These are phyloP conservation scores for Drosophila erecta DNA, from an alignment of 1,140 invertebrate species.

Conservation along the genomic window DNA sequence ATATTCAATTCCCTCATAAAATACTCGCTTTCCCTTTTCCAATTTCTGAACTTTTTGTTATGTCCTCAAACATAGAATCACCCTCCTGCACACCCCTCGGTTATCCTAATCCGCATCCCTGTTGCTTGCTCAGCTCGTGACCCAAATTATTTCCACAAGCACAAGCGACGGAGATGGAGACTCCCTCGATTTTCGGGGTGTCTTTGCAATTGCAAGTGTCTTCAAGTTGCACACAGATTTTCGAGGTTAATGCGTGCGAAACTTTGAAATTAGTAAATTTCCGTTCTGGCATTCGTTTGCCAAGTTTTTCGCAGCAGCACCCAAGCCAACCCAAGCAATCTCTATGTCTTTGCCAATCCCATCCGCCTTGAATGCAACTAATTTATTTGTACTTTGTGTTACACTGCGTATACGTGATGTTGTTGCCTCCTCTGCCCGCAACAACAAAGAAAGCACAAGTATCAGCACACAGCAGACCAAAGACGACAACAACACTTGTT, in stretches of 20 bases:
- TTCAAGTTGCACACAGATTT: slow-evolving; percentile 76
- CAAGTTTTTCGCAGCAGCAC: slow-evolving; percentile 37
- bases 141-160: slow-evolving; percentile 77
- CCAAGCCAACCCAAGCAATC: slow-evolving; percentile 1
- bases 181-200: slow-evolving; percentile 38
- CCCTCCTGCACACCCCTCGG: slow-evolving; percentile 3
- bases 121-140: slow-evolving; percentile 66
- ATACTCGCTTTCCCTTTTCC: too few species aligned
- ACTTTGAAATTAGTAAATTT: slow-evolving; percentile 82
- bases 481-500: slow-evolving; percentile 68
- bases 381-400: slow-evolving; percentile 80
- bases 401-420: slow-evolving; percentile 74
- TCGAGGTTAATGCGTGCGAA: slow-evolving; percentile 80
- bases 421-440: slow-evolving; percentile 35
- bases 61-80: background rate
- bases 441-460: slow-evolving; percentile 44
- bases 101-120: slow-evolving; percentile 32
- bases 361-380: slow-evolving; percentile 69
- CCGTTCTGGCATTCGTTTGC: slow-evolving; percentile 59
- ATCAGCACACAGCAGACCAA: slow-evolving; percentile 36
- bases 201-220: slow-evolving; percentile 60
- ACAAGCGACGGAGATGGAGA: slow-evolving; percentile 28
- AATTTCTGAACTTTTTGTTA: background rate
- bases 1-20: too few species aligned
- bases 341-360: slow-evolving; percentile 27